phyloP scores from a whole-genome alignment of 64 coral and sea anemone species.

The Exaiptasia diaphana region DNA sequence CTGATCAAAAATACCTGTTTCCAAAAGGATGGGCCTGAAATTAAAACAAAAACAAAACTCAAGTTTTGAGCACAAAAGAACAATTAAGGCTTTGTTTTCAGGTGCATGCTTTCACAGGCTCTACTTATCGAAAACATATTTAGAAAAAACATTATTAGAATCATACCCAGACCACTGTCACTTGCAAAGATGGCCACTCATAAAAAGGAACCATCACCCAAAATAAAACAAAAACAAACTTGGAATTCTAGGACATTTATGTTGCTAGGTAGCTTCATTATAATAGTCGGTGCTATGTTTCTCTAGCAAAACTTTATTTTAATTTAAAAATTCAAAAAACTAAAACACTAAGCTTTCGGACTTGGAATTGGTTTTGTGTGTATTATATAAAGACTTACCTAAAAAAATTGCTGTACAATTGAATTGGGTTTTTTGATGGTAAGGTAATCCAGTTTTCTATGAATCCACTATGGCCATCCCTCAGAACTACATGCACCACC shows the following conservation, averaged over 20 bases:
- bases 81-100: too few relatives aligned
- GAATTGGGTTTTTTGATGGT: slow-evolving; percentile 38
- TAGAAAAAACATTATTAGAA: too few relatives aligned
- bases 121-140: too few relatives aligned
- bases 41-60: background rate
- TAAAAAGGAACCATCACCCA: too few relatives aligned
- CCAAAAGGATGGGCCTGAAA: background rate
- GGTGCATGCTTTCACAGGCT: too few relatives aligned
- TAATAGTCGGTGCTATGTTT: background rate
- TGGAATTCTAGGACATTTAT: background rate
- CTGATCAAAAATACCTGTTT: slow-evolving; percentile 33
- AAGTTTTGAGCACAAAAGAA: too few relatives aligned
- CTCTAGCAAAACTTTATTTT: background rate
- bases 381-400: slow-evolving; percentile 24
- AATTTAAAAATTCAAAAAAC: background rate
- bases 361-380: background rate
- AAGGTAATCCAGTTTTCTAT: slow-evolving; percentile 14
- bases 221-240: background rate
- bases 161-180: too few relatives aligned
- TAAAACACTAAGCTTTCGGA: too few relatives aligned
- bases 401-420: slow-evolving; percentile 12
- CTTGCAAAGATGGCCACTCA: too few relatives aligned
- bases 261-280: background rate
- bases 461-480: slow-evolving; percentile 28
- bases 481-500: slow-evolving; percentile 6